Evolutionary conservation across 2,797 vertebrate species (phyloP).

Genomic region (Huso huso): DNA sequence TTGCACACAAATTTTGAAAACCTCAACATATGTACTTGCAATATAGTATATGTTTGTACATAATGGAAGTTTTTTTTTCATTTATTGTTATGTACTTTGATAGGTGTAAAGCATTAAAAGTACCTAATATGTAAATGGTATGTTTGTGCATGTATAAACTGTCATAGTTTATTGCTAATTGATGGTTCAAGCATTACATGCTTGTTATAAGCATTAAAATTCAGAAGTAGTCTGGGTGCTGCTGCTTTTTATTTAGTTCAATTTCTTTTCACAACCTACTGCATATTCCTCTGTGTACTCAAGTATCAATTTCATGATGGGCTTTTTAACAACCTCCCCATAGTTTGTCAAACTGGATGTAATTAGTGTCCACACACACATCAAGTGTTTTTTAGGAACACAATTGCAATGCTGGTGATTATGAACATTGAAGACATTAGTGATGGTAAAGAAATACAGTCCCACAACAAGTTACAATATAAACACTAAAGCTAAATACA

Average conservation of each 20-base stretch:
- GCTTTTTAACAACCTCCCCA: too few relatives aligned
- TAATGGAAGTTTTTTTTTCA: not conserved
- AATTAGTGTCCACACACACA: too few relatives aligned
- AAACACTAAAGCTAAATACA: too few relatives aligned
- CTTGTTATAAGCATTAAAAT: constrained; percentile 68
- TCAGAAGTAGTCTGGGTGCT: constrained; percentile 53
- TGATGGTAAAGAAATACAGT: too few relatives aligned
- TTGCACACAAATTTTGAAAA: constrained; percentile 1
- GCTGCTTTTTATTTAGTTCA: constrained; percentile 46
- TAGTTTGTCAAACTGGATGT: too few relatives aligned
- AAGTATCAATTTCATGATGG: too few relatives aligned
- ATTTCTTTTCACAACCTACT: too few relatives aligned
- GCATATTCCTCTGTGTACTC: too few relatives aligned
- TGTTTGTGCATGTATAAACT: constrained; percentile 14
- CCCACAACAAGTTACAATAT: too few relatives aligned
- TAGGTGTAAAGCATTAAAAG: constrained; percentile 4
- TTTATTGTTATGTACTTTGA: constrained; percentile 5
- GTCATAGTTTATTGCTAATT: constrained; percentile 11
- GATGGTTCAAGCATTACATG: constrained; percentile 44
- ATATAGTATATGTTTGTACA: constrained; percentile 2
- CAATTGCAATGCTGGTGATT: too few relatives aligned
- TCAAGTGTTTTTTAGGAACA: too few relatives aligned
- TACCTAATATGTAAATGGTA: not conserved
- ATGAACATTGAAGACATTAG: too few relatives aligned
- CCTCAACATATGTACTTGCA: constrained; percentile 2